Evolutionary conservation across 1,140 invertebrate genomes (phyloP).

Genomic region (Medauroidea extradentata): DNA sequence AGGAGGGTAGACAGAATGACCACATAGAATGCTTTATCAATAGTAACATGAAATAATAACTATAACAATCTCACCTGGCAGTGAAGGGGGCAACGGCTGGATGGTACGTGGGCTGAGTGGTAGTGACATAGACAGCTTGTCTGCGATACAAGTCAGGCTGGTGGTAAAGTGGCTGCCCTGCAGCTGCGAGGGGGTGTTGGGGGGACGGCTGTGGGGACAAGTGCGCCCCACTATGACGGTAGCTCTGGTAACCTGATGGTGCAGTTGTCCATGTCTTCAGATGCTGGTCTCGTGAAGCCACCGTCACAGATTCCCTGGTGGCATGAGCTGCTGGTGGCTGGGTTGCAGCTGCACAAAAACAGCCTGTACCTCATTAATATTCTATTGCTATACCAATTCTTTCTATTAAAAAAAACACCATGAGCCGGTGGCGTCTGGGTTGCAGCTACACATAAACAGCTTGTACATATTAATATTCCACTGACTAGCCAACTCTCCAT

Average conservation of each 20-base stretch:
- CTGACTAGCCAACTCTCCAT: too few relatives aligned
- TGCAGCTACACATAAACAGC: too few relatives aligned
- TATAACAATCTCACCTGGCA: conserved; percentile 41
- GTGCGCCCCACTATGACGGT: conserved; percentile 32
- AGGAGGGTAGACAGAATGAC: too few relatives aligned
- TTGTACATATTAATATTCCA: too few relatives aligned
- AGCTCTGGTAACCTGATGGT: conserved; percentile 24
- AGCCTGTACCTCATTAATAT: too few relatives aligned
- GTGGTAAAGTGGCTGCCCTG: conserved; percentile 50
- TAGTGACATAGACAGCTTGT: conserved; percentile 57
- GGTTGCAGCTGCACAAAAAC: background rate
- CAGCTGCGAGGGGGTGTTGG: conserved; percentile 44
- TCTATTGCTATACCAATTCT: too few relatives aligned
- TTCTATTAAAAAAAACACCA: too few relatives aligned
- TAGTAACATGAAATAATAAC: background rate
- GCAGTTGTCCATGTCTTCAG: conserved; percentile 25
- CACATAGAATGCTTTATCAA: background rate
- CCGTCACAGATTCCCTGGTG: background rate
- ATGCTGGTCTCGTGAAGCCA: conserved; percentile 39
- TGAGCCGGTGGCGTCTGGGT: too few relatives aligned
- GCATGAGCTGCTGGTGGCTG: conserved; percentile 35
- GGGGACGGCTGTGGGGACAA: conserved; percentile 40
- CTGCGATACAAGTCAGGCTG: conserved; percentile 54
- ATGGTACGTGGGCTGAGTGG: conserved; percentile 50
- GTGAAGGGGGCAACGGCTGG: conserved; percentile 44